Conservation (phyloP, 2,888 invertebrate genomes). For the Thysanoteuthis rhombus region DNA sequence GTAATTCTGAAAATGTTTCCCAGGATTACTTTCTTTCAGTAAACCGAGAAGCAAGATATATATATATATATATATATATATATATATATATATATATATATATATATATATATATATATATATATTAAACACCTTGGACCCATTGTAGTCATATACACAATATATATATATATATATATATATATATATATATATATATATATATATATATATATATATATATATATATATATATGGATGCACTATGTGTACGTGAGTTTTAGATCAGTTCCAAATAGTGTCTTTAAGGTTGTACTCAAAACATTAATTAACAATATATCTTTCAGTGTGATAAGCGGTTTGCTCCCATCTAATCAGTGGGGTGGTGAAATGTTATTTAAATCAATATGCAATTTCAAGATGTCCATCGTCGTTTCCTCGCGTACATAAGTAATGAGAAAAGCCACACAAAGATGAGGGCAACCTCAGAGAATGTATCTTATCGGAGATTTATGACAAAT, state of each 20-base stretch:
- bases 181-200: not conserved
- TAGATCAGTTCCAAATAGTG: not conserved
- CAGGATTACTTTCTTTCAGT: no score
- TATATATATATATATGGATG: not conserved
- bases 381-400: not conserved
- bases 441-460: conserved; percentile 12
- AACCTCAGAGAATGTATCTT: not conserved
- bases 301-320: conserved; percentile 12
- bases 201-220: not conserved
- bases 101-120: not conserved
- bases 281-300: not conserved
- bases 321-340: not conserved
- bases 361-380: not conserved
- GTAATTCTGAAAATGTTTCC: no score
- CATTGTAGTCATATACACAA: no score
- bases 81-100: not conserved
- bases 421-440: not conserved
- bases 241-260: not conserved
- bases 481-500: not conserved
- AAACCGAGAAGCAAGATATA: no score
- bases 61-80: no score
- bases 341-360: not conserved
- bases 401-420: not conserved
- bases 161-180: not conserved
- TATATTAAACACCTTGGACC: no score